Evolutionary conservation across 2,797 vertebrate species (phyloP), one percentile per base, ranked within the genome.

Genomic region (Coracias cyanogaster): DNA sequence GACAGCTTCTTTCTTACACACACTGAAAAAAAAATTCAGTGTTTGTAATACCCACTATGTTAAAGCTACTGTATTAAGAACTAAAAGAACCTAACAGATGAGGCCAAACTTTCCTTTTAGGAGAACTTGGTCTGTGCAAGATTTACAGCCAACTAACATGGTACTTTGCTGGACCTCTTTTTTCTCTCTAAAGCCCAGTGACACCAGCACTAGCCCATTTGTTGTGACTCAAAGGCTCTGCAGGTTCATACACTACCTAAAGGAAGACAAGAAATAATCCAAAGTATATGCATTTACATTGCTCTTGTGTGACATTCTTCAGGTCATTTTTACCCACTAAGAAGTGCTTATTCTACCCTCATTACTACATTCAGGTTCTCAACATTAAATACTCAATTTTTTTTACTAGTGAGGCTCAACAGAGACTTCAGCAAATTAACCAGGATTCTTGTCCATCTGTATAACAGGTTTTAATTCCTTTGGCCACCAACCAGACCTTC

Each of bases 1-100:
- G 33, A 81, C 81, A 82, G 46, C 22, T 78, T 67, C 82, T 93
- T 89, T 86, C 89, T 93, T 88, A 71, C 21, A 76, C 33, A 43
- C 15, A 49, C 19, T 19, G 15, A 67, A 52, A 92, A 79, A 79
- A 19, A 1, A 0, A 49, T 66, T 19, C 41, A 19, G 3, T 14
- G 26, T 84, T 67, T 41, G 54, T 35, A 72, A 57, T 6, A 31
- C 14, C 31, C 33, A 35, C 18, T n/a, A 2, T 13, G 16, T 31
- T 72, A 82, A 74, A 93, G n/a, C 8, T 61, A n/a, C 60, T 83
- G 78, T 43, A 39, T 73, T 51, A 69, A 73, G 43, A 73, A 39
- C 7, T 48, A 80, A 72, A 91, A 31, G 48, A 88, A 70, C 12
- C 13, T 73, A 66, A 64, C 45, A 86, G 22, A 35, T 45, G 33